Evolutionary conservation across 1,140 invertebrate genomes (phyloP), one percentile per base, ranked within the genome.

Genomic region (Drosophila willistoni): DNA sequence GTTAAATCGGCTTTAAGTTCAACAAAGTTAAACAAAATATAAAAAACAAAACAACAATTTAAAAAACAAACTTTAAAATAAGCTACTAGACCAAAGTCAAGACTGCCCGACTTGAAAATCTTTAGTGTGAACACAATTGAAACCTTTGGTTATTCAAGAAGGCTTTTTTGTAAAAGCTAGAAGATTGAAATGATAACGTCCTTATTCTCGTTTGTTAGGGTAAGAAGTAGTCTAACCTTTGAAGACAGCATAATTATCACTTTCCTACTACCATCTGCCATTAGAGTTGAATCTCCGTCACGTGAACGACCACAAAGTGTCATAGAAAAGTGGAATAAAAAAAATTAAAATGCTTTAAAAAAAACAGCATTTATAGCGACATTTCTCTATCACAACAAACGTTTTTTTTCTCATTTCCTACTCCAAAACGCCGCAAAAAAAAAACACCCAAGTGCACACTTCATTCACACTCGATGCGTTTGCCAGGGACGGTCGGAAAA

Each of bases 381-480:
- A 82, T 87, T 87, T 68, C 55, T 39, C 33, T 59, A 70, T 69
- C 62, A 63, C 64, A 67, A 71, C 57, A 70, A 29, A 29, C 29
- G 0, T 68, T 78, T 78, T 73, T 67, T 77, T 56, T 77, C 70
- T 71, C 71, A 68, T 71, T 80, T 76, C 78, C 76, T 83, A 74
- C 84, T 89, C 67, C 71, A 84, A 89, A 89, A 76, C 68, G 84
- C 79, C 76, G 83, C 83, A 79, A 89, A 29, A 29, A 29, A 29
- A 29, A 29, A 89, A 73, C 85, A 80, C 64, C 73, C 73, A 75
- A 89, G 84, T 81, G 85, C 77, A 70, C 84, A 89, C 84, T 89
- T 89, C 84, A 84, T 89, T 89, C 84, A 89, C 84, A 89, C 84
- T 89, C 84, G 75, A 89, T 89, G 85, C 81, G 81, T 89, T 77